Evolutionary conservation across 1,140 invertebrate genomes (phyloP).

Genomic region (Cyclina sinensis): DNA sequence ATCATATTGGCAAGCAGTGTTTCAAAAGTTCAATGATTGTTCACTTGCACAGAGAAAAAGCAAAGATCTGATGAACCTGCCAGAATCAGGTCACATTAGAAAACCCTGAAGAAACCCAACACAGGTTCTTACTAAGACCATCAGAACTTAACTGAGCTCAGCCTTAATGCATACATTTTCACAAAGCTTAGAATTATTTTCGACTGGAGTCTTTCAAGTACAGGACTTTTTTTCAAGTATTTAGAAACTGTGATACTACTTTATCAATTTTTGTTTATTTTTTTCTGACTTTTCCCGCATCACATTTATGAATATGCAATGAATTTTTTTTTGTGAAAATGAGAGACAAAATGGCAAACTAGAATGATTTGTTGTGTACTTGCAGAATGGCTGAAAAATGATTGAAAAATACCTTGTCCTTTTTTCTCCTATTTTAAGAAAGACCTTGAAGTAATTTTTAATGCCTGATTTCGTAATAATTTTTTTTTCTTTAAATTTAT

Average conservation of each 20-base stretch:
- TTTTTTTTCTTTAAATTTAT: too few species aligned
- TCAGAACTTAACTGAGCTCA: neutral
- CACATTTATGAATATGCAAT: constrained; percentile 16
- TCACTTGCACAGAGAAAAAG: constrained; percentile 2
- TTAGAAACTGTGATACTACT: constrained; percentile 41
- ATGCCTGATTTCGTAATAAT: too few species aligned
- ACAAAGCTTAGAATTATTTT: constrained; percentile 39
- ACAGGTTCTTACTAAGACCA: neutral
- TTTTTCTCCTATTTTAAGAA: too few species aligned
- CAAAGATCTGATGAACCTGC: constrained; percentile 23
- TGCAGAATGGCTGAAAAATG: constrained; percentile 4
- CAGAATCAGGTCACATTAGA: neutral
- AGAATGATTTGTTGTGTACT: neutral
- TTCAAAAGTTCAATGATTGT: neutral
- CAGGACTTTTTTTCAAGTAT: constrained; percentile 51
- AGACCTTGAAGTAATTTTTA: too few species aligned
- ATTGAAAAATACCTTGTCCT: neutral
- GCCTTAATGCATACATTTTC: neutral
- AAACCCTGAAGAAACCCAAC: neutral
- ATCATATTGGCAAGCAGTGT: neutral
- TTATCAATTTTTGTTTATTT: constrained; percentile 43
- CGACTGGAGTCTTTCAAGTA: constrained; percentile 38
- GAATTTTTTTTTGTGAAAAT: constrained; percentile 35
- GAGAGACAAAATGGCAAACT: constrained; percentile 1
- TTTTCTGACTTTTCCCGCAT: neutral